phyloP scores from a whole-genome alignment of 1,140 invertebrate genomes.

The Ceratoteleas bidentatus region DNA sequence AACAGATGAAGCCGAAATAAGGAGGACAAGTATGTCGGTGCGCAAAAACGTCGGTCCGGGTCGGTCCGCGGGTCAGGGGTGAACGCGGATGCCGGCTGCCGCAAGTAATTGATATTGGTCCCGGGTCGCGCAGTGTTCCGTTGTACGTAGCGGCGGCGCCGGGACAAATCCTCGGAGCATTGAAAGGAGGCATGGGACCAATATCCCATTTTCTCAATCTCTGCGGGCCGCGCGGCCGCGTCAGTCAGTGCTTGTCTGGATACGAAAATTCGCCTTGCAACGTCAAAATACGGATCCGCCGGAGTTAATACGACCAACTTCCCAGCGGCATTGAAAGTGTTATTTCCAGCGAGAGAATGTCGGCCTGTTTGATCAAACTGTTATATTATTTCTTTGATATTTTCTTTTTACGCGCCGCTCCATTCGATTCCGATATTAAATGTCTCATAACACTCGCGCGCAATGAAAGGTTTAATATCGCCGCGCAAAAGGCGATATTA shows the following conservation, averaged over 20 bases:
- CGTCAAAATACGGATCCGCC: conserved; percentile 65
- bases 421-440: conserved; percentile 44
- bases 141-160: conserved; percentile 35
- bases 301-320: conserved; percentile 67
- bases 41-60: conserved; percentile 31
- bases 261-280: conserved; percentile 52
- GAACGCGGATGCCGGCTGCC: conserved; percentile 44
- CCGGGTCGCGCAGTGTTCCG: conserved; percentile 47
- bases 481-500: conserved; percentile 23
- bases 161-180: conserved; percentile 63
- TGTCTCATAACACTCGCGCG: conserved; percentile 24
- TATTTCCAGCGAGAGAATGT: conserved; percentile 51
- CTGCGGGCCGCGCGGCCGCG: conserved; percentile 47
- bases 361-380: conserved; percentile 60
- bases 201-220: conserved; percentile 71
- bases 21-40: conserved; percentile 12
- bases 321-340: conserved; percentile 52
- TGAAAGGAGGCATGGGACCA: conserved; percentile 55
- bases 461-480: conserved; percentile 41
- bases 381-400: conserved; percentile 47
- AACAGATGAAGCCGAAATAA: conserved; percentile 40
- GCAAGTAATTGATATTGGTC: conserved; percentile 76
- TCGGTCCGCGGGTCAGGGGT: conserved; percentile 50
- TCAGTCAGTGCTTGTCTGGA: conserved; percentile 56
- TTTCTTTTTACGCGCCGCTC: conserved; percentile 34